phyloP scores from a whole-genome alignment of 2,113 vertebrate genomes.

The zebrafish (Danio rerio) region DNA sequence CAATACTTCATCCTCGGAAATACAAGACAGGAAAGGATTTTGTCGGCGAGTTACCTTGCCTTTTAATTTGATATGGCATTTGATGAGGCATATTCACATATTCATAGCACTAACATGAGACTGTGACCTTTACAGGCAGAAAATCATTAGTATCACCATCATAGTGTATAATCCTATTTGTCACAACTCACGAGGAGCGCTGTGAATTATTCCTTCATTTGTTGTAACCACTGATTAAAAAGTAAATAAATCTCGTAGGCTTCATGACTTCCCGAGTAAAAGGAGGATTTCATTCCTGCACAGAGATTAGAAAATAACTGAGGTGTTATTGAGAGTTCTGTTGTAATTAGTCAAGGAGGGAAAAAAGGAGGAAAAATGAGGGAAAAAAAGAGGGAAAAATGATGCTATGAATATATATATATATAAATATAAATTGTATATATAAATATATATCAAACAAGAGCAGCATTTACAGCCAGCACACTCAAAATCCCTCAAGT shows the following conservation, averaged over 20 bases:
- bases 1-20: background rate
- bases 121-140: constrained; percentile 43
- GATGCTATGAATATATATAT: no score
- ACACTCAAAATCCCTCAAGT: background rate
- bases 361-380: no score
- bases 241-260: constrained; percentile 12
- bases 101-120: background rate
- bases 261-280: background rate
- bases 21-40: constrained; percentile 13
- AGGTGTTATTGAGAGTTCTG: constrained; percentile 1
- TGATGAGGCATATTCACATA: background rate
- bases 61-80: background rate
- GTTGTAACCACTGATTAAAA: constrained; percentile 34
- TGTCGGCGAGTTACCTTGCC: background rate
- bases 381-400: no score
- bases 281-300: background rate
- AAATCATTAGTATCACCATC: constrained; percentile 40
- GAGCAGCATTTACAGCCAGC: background rate
- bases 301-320: background rate
- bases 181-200: background rate
- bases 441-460: background rate
- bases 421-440: no score
- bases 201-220: constrained; percentile 28
- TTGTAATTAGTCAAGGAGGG: background rate
- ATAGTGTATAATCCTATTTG: constrained; percentile 28